These are phyloP conservation scores for Drosophila robusta DNA, from an alignment of 2,888 invertebrate genomes.

Conservation along the genomic window DNA sequence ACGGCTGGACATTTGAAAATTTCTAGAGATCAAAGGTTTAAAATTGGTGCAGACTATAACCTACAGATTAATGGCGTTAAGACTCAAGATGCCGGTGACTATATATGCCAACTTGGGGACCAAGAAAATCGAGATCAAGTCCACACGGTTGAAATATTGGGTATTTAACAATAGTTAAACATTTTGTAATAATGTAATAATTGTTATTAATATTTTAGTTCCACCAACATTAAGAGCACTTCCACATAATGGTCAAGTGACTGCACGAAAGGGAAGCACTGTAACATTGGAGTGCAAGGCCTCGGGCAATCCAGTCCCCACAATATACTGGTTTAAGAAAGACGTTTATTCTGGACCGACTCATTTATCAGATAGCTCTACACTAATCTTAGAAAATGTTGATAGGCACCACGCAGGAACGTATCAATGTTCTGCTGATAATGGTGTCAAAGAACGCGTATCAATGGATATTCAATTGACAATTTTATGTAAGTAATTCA, in stretches of 20 bases:
- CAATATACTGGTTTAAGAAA: conserved; percentile 89
- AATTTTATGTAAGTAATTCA: conserved; percentile 85
- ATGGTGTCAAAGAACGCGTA: conserved; percentile 86
- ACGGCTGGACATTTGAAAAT: conserved; percentile 90
- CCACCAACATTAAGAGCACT: conserved; percentile 89
- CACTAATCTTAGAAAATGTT: conserved; percentile 86
- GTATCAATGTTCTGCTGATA: conserved; percentile 86
- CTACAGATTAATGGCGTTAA: conserved; percentile 89
- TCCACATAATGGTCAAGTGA: conserved; percentile 89
- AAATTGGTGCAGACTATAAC: conserved; percentile 89
- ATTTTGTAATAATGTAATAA: background rate
- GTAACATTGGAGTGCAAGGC: conserved; percentile 90
- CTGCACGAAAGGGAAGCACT: conserved; percentile 89
- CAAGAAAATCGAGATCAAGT: conserved; percentile 90
- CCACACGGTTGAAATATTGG: conserved; percentile 90
- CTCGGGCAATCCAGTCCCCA: conserved; percentile 90
- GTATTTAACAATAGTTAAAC: conserved; percentile 54
- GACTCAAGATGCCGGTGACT: conserved; percentile 90
- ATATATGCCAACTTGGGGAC: conserved; percentile 90
- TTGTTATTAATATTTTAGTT: conserved; percentile 82
- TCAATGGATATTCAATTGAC: conserved; percentile 86
- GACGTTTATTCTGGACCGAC: conserved; percentile 84
- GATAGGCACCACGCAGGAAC: conserved; percentile 86
- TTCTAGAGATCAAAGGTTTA: conserved; percentile 88
- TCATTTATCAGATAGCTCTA: conserved; percentile 86